A percentile compares a stretch with the other conserved stretches of the same genome.
Evolutionary conservation across 2,888 invertebrate species (phyloP).

Genomic region (Drosophila quinaria): DNA sequence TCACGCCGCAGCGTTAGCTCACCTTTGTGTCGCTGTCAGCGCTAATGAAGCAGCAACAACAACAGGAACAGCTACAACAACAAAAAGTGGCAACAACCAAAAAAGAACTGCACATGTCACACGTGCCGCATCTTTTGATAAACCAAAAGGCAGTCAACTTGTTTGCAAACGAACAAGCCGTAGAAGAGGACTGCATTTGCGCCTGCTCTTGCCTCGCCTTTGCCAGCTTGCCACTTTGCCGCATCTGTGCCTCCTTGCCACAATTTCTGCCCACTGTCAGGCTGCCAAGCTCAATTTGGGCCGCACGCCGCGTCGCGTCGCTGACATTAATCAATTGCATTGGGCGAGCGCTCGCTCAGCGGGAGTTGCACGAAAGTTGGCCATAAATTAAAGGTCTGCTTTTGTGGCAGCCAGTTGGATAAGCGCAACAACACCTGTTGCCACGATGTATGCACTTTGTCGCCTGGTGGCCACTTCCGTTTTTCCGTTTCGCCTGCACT

Average conservation of each 20-base stretch:
- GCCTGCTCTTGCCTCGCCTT: neutral
- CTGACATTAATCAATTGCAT: conserved; percentile 76
- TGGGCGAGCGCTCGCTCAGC: conserved; percentile 33
- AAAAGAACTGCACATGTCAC: conserved; percentile 55
- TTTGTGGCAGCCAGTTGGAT: conserved; percentile 20
- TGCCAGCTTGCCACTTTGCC: neutral
- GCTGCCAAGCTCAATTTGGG: conserved; percentile 35
- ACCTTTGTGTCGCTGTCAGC: conserved; percentile 70
- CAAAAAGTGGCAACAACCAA: conserved; percentile 33
- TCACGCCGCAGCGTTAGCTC: conserved; percentile 49
- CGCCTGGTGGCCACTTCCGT: conserved; percentile 46
- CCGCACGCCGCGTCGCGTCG: conserved; percentile 31
- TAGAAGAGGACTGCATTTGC: neutral
- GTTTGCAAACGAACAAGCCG: conserved; percentile 31
- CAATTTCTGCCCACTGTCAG: conserved; percentile 7
- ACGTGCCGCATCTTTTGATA: conserved; percentile 57
- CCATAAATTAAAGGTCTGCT: conserved; percentile 59
- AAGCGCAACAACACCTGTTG: conserved; percentile 67
- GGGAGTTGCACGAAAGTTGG: conserved; percentile 38
- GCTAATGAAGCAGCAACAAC: conserved; percentile 66
- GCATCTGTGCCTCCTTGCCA: conserved; percentile 5
- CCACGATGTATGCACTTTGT: conserved; percentile 51
- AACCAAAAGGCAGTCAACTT: conserved; percentile 41
- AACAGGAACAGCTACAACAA: conserved; percentile 35
- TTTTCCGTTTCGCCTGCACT: conserved; percentile 13